Conservation (phyloP, 2,888 invertebrate species). For the Mesorhabditis spiculigera region DNA sequence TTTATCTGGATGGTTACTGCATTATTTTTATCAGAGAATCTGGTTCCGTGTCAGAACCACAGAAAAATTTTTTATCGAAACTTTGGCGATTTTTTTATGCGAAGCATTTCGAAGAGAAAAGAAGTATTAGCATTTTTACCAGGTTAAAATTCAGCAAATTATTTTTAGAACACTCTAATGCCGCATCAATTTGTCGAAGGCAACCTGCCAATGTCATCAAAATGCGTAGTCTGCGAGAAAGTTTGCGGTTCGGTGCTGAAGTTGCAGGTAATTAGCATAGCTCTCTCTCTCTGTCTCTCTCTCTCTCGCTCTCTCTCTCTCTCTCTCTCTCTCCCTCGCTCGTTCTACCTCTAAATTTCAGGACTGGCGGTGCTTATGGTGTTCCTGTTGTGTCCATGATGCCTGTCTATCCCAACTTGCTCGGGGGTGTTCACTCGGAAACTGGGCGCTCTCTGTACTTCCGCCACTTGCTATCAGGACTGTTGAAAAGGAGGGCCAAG, state of each 20-base stretch:
- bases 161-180: conserved; percentile 67
- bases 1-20: too few species aligned
- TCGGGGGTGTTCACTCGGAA: conserved; percentile 80
- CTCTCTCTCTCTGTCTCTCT: neutral
- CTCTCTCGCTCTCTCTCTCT: too few species aligned
- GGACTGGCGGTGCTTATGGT: conserved; percentile 96
- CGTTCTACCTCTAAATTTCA: conserved; percentile 65
- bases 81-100: too few species aligned
- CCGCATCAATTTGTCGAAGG: conserved; percentile 98
- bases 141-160: too few species aligned
- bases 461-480: conserved; percentile 78
- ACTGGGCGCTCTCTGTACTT: conserved; percentile 85
- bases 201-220: conserved; percentile 87
- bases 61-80: too few species aligned
- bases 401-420: conserved; percentile 67
- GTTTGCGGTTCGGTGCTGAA: conserved; percentile 83
- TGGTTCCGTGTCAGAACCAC: too few species aligned
- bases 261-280: conserved; percentile 18
- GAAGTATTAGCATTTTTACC: too few species aligned
- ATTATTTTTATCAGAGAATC: too few species aligned
- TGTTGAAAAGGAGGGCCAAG: conserved; percentile 21
- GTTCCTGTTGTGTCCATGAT: conserved; percentile 72
- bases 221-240: conserved; percentile 88
- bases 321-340: neutral
- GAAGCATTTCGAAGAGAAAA: too few species aligned